These are phyloP conservation scores for Anastatus disparis DNA, from an alignment of 1,140 invertebrate genomes.

Conservation along the genomic window DNA sequence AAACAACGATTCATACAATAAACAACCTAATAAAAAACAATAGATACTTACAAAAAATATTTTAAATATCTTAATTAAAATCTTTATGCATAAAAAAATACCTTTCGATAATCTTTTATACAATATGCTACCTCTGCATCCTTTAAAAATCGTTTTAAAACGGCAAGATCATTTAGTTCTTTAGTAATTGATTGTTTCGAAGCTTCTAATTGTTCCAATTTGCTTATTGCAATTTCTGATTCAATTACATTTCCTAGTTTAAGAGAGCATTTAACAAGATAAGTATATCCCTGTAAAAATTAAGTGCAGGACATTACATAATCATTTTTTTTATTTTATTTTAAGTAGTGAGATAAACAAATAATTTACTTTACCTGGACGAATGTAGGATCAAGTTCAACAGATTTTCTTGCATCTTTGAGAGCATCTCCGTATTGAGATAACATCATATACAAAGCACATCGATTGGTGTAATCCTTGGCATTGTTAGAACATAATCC, in stretches of 20 bases:
- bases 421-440: conserved; percentile 84
- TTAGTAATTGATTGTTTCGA: conserved; percentile 67
- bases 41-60: background rate
- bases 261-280: conserved; percentile 57
- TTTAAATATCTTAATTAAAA: no score
- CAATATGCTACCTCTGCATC: conserved; percentile 79
- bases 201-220: conserved; percentile 76
- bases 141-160: conserved; percentile 73
- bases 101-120: conserved; percentile 85
- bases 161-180: conserved; percentile 72
- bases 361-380: conserved; percentile 79
- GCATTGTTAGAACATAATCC: conserved; percentile 79
- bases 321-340: background rate
- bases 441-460: conserved; percentile 94
- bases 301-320: background rate
- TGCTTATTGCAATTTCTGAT: conserved; percentile 79
- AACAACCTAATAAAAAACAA: conserved; percentile 68
- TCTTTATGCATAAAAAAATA: conserved; percentile 53
- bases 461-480: conserved; percentile 89
- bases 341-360: background rate
- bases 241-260: conserved; percentile 81
- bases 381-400: conserved; percentile 82
- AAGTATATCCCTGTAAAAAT: conserved; percentile 52
- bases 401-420: conserved; percentile 82
- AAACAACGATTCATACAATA: conserved; percentile 75